These are phyloP conservation scores for Melanotaenia pygmaea DNA, from an alignment of 2,797 vertebrate species.

Conservation along the genomic window DNA sequence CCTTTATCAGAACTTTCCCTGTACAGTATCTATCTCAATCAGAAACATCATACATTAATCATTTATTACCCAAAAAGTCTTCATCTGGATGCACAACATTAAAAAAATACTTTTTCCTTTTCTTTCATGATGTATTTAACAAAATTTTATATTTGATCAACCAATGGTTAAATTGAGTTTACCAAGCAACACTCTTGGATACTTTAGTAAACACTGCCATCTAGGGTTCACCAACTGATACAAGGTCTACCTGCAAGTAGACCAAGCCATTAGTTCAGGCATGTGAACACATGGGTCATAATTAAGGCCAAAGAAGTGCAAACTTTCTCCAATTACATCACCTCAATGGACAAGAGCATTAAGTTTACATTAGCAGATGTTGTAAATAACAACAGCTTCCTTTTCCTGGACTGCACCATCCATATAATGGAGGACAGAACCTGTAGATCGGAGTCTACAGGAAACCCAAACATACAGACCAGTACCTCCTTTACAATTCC, in stretches of 20 bases:
- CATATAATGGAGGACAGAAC: no score
- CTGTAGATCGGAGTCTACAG: no score
- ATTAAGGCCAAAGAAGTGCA: no score
- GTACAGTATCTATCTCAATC: not conserved
- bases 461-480: no score
- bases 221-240: conserved; percentile 53
- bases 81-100: not conserved
- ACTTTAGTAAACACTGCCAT: conserved; percentile 73
- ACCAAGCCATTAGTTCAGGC: not conserved
- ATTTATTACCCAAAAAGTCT: no score
- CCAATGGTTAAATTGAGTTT: not conserved
- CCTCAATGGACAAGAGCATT: no score
- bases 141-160: not conserved
- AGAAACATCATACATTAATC: not conserved
- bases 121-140: not conserved
- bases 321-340: no score
- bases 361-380: no score
- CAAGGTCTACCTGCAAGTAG: not conserved
- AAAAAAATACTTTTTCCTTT: not conserved
- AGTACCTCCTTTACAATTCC: no score
- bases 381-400: no score
- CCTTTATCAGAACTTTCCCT: not conserved
- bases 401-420: no score
- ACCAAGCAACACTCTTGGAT: not conserved
- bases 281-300: no score